Evolutionary conservation across 2,113 vertebrate genomes (phyloP), one percentile per base, ranked within the genome.

Genomic region (Bufo bufo): DNA sequence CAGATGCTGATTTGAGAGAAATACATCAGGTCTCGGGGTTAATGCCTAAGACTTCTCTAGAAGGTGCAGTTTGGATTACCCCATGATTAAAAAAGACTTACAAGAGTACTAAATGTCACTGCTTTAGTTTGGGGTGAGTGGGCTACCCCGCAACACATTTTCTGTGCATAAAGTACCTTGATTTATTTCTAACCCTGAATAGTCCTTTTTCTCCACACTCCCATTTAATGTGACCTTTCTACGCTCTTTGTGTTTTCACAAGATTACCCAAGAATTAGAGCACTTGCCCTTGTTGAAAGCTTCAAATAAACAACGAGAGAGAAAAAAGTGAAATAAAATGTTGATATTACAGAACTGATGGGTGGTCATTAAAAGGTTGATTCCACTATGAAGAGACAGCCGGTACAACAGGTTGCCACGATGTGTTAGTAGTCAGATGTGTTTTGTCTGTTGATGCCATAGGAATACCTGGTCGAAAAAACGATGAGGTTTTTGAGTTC

Each of bases 1-100:
- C 91, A 92, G 91, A 93, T 91, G 90, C 92, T 92, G 72, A 84
- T 91, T 91, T 88, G 87, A 88, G 91, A 90, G 92, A 92, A 93
- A 93, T 93, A 92, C 85, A 91, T 92, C 87, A 90, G 93, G 92
- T 90, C 92, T 93, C 82, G 90, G 92, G 92, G 93, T 94, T 93
- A 94, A 94, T 93, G 92, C 92, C 88, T 49, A 78, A 89, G 91
- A 84, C 90, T 93, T 94, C 91, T 92, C 92, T 93, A 91, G 91
- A 93, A 94, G 92, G 93, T 90, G 90, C 93, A 89, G 92, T 6
- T 87, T 87, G 90, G 92, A 93, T 94, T 92, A 93, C 91, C 90
- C 88, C 77, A 89, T 80, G 91, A 92, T 93, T 94, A 92, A 90
- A 88, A 92, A 92, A 88, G 92, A 91, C 90, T 45, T 43, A 89